Base-by-base conservation (phyloP, 35 echinoderm and acorn worm species). In the Apostichopus japonicus region DNA sequence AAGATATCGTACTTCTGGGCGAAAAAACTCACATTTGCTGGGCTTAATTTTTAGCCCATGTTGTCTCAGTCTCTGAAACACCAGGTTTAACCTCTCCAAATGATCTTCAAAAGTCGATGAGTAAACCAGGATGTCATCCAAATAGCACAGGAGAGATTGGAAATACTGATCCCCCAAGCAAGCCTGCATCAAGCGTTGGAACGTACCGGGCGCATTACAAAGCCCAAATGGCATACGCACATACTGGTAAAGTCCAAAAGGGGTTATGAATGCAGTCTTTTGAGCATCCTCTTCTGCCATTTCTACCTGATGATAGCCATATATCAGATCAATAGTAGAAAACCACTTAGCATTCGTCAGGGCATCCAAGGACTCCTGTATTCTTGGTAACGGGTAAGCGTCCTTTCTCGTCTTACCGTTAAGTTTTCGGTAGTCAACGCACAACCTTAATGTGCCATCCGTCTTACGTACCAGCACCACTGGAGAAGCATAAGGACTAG, bases 271-370 rank as follows among this genome's bases (percentile, higher is more conserved):
- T n/a, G n/a, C 33, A 5, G 23, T 44, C 78, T 80, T 80, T 0
- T 80, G 23, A 24, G 22, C 13, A 59, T 94, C 92, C 11, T 92
- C 80, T 21, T 94, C 54, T 17, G 22, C 90, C 72, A 96, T 53
- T 84, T 16, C 95, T 1, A 94, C 78, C 77, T 93, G 92, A 56
- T 77, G 88, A 61, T 96, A 96, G 2, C 95, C 95, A 0, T 0
- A 65, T 65, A 65, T 8, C 8, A 65, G 61, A 65, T 65, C 61
- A 10, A 65, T 65, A 8, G 61, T 10, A 1, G 79, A 92, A 24
- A 94, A 94, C 78, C 86, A 94, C 7, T 57, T 54, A 0, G 86
- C 86, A 8, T 84, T 84, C 33, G 77, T 67, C 5, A 94, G 86
- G 7, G 86, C 92, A 24, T 79, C 92, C 15, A 94, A 71, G 11